Percentiles rank a stretch among this genome's conserved stretches.
phyloP scores from a whole-genome alignment of 2,888 invertebrate genomes.

The Acanthopleura granulata region DNA sequence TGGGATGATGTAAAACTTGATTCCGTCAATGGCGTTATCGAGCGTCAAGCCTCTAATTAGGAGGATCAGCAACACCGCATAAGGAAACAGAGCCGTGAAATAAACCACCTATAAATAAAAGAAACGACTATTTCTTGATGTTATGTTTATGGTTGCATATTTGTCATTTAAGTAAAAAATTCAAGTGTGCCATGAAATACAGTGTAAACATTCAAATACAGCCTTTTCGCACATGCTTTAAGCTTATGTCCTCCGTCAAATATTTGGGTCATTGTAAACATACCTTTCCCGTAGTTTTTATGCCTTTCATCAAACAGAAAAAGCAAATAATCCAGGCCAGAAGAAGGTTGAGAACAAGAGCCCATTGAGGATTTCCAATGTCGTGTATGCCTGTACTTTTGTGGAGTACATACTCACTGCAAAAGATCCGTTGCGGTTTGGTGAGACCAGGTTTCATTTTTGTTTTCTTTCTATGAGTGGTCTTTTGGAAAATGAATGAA shows the following conservation, averaged over 20 bases:
- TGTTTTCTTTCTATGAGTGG: no score
- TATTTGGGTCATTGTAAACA: background rate
- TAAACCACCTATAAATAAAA: conserved; percentile 56
- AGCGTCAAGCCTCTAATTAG: conserved; percentile 64
- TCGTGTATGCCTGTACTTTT: conserved; percentile 50
- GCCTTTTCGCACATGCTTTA: no score
- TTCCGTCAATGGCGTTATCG: conserved; percentile 59
- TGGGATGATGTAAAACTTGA: conserved; percentile 64
- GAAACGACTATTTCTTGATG: background rate
- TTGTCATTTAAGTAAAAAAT: no score
- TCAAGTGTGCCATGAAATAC: no score
- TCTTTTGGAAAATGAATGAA: no score
- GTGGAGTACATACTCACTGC: conserved; percentile 45
- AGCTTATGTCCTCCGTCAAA: no score
- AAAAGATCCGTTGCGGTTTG: conserved; percentile 16
- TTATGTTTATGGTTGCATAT: no score
- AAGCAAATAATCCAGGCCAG: conserved; percentile 59
- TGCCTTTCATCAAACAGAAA: conserved; percentile 57
- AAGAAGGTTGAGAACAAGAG: conserved; percentile 51
- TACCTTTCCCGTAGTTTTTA: conserved; percentile 62
- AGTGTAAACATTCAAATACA: no score
- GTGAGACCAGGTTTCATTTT: no score
- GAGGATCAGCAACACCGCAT: conserved; percentile 63
- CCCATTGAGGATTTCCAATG: conserved; percentile 51
- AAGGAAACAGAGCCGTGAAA: conserved; percentile 67